Evolutionary conservation across 2,888 invertebrate genomes (phyloP).

Genomic region (Pachliopta kotzebuea): DNA sequence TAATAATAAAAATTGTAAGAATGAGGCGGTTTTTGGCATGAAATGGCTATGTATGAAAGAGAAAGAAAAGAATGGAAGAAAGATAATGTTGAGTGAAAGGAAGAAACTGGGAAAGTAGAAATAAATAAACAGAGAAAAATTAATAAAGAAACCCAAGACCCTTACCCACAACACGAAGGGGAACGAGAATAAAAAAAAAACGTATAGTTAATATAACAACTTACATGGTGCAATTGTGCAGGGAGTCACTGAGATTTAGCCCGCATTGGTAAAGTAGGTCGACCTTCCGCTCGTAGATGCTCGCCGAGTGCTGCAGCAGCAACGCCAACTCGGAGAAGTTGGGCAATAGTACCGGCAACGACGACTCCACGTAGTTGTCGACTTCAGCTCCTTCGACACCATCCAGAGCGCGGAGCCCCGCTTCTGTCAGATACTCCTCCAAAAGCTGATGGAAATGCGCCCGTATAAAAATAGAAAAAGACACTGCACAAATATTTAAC

Average conservation of each 20-base stretch:
- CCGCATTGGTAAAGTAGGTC: constrained; percentile 80
- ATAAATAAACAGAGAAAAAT: too few species aligned
- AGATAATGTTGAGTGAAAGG: too few species aligned
- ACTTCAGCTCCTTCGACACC: constrained; percentile 43
- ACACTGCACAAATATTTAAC: too few species aligned
- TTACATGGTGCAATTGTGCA: constrained; percentile 48
- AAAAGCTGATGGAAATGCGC: constrained; percentile 63
- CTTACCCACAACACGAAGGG: too few species aligned
- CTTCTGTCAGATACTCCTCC: constrained; percentile 79
- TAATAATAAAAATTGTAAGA: too few species aligned
- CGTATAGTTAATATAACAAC: constrained; percentile 29
- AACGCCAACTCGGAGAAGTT: constrained; percentile 90
- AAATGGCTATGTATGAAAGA: too few species aligned
- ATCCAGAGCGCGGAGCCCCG: constrained; percentile 61
- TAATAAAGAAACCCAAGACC: too few species aligned
- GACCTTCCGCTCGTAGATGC: constrained; percentile 87
- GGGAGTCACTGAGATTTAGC: constrained; percentile 55
- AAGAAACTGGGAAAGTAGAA: too few species aligned
- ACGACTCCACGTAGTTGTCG: constrained; percentile 29
- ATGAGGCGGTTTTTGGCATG: too few species aligned
- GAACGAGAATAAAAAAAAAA: too few species aligned
- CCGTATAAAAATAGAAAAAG: too few species aligned
- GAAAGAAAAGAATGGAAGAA: too few species aligned
- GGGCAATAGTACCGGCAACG: constrained; percentile 44
- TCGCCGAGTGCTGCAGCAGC: constrained; percentile 86